A percentile compares a stretch with the other conserved stretches of the same genome.
These are phyloP conservation scores for Sinocyclocheilus anophthalmus DNA, from an alignment of 2,113 vertebrate species.

Conservation along the genomic window DNA sequence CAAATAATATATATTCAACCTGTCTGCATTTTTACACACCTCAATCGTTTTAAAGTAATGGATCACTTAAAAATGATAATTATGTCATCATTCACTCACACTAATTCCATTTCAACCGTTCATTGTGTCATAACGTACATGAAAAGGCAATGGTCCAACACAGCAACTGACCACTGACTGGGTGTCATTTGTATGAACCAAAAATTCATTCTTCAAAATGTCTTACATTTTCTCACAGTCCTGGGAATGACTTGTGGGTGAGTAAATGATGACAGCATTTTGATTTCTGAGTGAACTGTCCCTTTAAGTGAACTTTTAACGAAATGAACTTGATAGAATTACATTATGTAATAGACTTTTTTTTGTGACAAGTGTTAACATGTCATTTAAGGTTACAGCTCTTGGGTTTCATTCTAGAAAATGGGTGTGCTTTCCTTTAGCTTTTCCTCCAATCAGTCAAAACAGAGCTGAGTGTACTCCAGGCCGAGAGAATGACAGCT, in stretches of 20 bases:
- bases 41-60: not conserved
- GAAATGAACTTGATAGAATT: not conserved
- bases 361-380: not conserved
- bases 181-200: not conserved
- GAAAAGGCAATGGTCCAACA: not conserved
- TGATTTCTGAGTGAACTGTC: not conserved
- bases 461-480: not conserved
- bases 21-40: not conserved
- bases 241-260: not conserved
- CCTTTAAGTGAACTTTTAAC: not conserved
- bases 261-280: not conserved
- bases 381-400: conserved; percentile 37
- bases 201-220: not conserved
- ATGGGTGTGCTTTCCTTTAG: not conserved
- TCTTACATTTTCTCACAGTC: not conserved
- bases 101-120: not conserved
- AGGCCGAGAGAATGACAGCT: not conserved
- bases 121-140: not conserved
- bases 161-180: not conserved
- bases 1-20: not conserved
- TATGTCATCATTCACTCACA: not conserved
- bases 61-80: not conserved
- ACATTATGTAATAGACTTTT: conserved; percentile 14
- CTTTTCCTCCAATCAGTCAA: not conserved
- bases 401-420: not conserved